Evolutionary conservation across 2,797 vertebrate species (phyloP), one percentile per base, ranked within the genome.

Genomic region (Sciurus carolinensis): DNA sequence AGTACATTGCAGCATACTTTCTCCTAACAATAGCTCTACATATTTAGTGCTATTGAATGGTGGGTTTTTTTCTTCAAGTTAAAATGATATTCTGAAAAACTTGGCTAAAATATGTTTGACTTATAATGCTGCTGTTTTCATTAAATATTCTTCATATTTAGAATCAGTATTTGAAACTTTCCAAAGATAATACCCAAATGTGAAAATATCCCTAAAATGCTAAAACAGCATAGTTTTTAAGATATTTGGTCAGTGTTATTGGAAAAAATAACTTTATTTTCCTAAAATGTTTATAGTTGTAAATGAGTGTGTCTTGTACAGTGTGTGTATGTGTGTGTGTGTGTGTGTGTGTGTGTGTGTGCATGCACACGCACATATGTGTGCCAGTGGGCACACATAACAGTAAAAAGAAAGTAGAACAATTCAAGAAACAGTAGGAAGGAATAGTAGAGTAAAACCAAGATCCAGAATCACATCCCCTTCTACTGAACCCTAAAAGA

Each of bases 61-160:
- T 52, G 12, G 75, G 39, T 39, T 39, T 52, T 52, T 76, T 76
- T 95, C 80, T 91, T 26, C 39, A 69, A 90, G 15, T 42, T 94
- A 39, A 92, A 3, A 73, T 83, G 28, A 79, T 83, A 83, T 94
- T 84, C 71, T 94, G 50, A 87, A 62, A 80, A 82, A 8, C 20
- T 66, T 80, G 64, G 22, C 15, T 82, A 94, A 79, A 30, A 71
- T 75, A 33, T 20, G 22, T 71, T 88, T 64, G 76, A 50, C 10
- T 57, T 72, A 82, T 44, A 72, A 59, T 86, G 12, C 10, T 66
- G 20, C 9, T 39, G 39, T 69, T 90, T 67, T 39, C 11, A 17
- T 18, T 57, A 90, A 85, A 42, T 83, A 24, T 62, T 76, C 82
- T 92, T 95, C 33, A 28, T n/a, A 79, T 84, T 95, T 92, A 82